phyloP scores from a whole-genome alignment of 2,113 vertebrate genomes.

The Lates calcarifer region DNA sequence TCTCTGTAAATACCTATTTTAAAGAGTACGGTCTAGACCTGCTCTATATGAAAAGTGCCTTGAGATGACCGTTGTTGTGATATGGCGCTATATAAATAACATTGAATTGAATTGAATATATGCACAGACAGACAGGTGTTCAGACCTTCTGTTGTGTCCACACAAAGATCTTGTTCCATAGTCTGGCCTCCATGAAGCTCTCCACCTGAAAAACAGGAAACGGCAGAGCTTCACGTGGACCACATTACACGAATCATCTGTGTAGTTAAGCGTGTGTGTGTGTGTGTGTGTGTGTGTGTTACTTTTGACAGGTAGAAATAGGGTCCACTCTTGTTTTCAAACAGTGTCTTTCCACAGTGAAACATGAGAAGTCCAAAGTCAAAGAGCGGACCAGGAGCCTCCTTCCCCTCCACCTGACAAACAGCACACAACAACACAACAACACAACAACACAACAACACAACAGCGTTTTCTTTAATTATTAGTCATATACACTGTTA shows the following conservation, averaged over 20 bases:
- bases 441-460: neutral
- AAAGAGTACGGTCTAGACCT: too few relatives aligned
- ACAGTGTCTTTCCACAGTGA: constrained; percentile 82
- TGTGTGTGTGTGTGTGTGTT: constrained; percentile 29
- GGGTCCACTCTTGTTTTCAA: constrained; percentile 82
- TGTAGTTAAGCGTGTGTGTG: neutral
- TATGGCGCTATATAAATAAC: too few relatives aligned
- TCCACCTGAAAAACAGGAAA: constrained; percentile 78
- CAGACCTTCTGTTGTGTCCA: constrained; percentile 86
- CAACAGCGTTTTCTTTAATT: neutral
- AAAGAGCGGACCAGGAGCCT: constrained; percentile 85
- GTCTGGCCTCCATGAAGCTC: constrained; percentile 82
- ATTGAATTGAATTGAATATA: too few relatives aligned
- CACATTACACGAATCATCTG: neutral
- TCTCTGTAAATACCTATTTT: too few relatives aligned
- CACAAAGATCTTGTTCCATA: constrained; percentile 87
- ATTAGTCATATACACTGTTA: too few relatives aligned
- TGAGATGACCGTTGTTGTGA: too few relatives aligned
- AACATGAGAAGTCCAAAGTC: constrained; percentile 87
- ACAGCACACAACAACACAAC: too few relatives aligned
- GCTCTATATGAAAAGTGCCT: too few relatives aligned
- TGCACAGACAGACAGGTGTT: neutral
- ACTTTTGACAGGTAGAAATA: constrained; percentile 88
- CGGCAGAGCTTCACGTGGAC: neutral
- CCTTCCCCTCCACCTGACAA: constrained; percentile 83